These are phyloP conservation scores for Platyscelio sp. DNA, from an alignment of 2,888 invertebrate genomes.

Conservation along the genomic window DNA sequence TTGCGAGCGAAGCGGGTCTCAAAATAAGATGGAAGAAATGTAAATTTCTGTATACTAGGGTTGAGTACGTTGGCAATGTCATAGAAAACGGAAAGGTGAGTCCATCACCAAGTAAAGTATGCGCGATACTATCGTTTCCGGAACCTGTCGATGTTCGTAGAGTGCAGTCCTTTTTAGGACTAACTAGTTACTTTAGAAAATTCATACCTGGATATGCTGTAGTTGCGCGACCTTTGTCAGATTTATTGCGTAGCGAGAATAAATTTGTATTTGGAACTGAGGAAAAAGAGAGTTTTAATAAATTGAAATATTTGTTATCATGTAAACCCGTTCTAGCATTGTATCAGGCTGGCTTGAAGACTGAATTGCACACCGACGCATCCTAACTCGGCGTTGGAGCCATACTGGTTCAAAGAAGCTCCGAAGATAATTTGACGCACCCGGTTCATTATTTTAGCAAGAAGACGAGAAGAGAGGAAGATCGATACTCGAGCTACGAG, in stretches of 20 bases:
- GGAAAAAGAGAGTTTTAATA: background rate
- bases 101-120: conserved; percentile 5
- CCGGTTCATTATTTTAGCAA: background rate
- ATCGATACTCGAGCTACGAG: background rate
- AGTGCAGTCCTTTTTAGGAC: background rate
- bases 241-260: background rate
- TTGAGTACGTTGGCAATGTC: conserved; percentile 3
- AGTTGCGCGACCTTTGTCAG: background rate
- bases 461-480: background rate
- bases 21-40: conserved; percentile 12
- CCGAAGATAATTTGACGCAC: background rate
- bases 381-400: too few relatives aligned
- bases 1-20: conserved; percentile 1
- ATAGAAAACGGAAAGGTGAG: background rate
- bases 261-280: background rate
- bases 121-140: background rate
- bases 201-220: background rate
- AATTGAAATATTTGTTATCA: background rate
- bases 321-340: background rate
- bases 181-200: background rate
- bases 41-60: background rate
- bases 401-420: background rate
- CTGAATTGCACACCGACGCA: conserved; percentile 1
- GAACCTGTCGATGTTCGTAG: background rate
- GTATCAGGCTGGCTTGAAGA: background rate